Conservation (phyloP, 92 coral and sea anemone genomes). For the Porites divaricata region DNA sequence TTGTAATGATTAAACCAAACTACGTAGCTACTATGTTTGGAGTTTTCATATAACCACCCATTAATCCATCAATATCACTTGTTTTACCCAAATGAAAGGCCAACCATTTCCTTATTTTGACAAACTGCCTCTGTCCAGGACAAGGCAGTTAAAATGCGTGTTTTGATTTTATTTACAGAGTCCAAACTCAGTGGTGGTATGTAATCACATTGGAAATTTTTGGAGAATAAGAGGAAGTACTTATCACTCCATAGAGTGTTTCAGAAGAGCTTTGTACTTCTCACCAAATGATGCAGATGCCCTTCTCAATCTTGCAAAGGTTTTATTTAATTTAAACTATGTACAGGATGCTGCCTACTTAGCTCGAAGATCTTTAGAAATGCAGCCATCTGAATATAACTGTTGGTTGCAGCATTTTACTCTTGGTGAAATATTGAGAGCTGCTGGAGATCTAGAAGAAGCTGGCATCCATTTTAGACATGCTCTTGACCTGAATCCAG, state of each 20-base stretch:
- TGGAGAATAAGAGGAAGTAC: conserved; percentile 97
- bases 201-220: conserved; percentile 97
- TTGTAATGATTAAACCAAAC: no score
- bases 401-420: conserved; percentile 99
- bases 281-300: conserved; percentile 99
- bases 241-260: conserved; percentile 97
- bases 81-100: no score
- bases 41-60: no score
- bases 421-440: conserved; percentile 94
- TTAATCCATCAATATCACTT: no score
- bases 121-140: no score
- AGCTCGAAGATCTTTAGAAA: conserved; percentile 91
- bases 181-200: conserved; percentile 93
- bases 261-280: conserved; percentile 83
- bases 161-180: conserved; percentile 70
- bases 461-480: conserved; percentile 91
- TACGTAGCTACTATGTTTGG: no score
- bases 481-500: conserved; percentile 91
- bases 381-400: conserved; percentile 97
- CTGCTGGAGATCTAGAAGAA: conserved; percentile 88
- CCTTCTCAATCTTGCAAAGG: conserved; percentile 94
- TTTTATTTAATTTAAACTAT: conserved; percentile 88
- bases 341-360: conserved; percentile 89
- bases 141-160: not conserved
- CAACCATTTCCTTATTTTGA: no score